Conservation (phyloP, 2,888 invertebrate genomes). For the Eupithecia inturbata region DNA sequence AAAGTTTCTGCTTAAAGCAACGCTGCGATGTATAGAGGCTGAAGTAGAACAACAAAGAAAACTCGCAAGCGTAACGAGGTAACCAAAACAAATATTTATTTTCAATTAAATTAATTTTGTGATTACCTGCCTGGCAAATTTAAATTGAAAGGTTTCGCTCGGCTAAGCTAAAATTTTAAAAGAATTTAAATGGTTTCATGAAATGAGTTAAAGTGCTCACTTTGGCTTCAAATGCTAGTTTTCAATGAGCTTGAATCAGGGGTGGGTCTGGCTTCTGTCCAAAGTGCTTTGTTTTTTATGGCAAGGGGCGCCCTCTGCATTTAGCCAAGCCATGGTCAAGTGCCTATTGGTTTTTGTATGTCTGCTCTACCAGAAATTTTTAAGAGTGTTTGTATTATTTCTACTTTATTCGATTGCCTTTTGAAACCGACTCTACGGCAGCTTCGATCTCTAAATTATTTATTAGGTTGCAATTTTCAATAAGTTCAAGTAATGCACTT, state of each 20-base stretch:
- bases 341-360: conserved; percentile 58
- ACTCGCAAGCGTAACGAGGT: conserved; percentile 4
- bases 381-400: not conserved
- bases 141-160: conserved; percentile 16
- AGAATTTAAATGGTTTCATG: conserved; percentile 57
- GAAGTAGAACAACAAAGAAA: conserved; percentile 8
- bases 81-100: not conserved
- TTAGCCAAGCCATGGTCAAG: conserved; percentile 69
- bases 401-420: not conserved
- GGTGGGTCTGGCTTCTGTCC: conserved; percentile 72
- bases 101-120: conserved; percentile 3
- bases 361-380: conserved; percentile 37
- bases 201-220: conserved; percentile 71
- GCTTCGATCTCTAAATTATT: conserved; percentile 8
- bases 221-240: conserved; percentile 72
- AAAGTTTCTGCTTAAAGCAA: conserved; percentile 17
- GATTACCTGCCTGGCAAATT: conserved; percentile 11
- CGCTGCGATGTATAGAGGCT: conserved; percentile 6
- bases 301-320: conserved; percentile 57
- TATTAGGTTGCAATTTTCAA: conserved; percentile 16
- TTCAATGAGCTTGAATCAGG: conserved; percentile 73
- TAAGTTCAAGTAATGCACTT: conserved; percentile 28
- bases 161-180: conserved; percentile 42
- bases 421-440: not conserved
- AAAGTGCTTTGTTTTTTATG: conserved; percentile 80